Base-by-base conservation (phyloP, 2,888 invertebrate genomes). In the Caenorhabditis imperialis region DNA sequence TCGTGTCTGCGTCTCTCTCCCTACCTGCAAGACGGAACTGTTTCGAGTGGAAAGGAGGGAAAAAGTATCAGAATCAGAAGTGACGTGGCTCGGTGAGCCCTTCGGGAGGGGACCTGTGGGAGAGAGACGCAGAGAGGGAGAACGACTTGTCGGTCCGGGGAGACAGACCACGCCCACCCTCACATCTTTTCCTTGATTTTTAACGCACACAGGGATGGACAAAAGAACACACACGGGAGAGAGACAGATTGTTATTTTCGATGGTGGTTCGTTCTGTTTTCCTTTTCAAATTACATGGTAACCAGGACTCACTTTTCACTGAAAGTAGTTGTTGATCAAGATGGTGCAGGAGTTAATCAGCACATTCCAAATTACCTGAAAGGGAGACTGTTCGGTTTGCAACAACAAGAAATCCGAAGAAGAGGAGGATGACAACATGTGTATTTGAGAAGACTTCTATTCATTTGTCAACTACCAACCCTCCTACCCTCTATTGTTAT, bases 121-220 rank as follows among this genome's bases (percentile, higher is more conserved):
- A 65, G 73, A 73, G 73, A 73, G 73, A 73, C 62, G 62, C 63
- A 65, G 73, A 63, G 70, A 60, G 38, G 27, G 48, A 55, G 55
- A 50, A 53, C 33, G 61, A 54, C 25, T 18, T 55, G 22, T 16
- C 22, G 53, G 40, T 33, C 20, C n/a, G 18, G 38, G 7, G 44
- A 33, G 7, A 18, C n/a, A 62, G 51, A 38, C 67, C 67, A 69
- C 67, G 67, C 67, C 67, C 58, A n/a, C n/a, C 44, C 14, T 55
- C 47, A 50, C 48, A 37, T 27, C 27, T 53, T 63, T 37, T 44
- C 35, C 30, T 30, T 37, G 14, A 40, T 38, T 67, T 57, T 67
- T 33, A 22, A 8, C n/a, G 30, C n/a, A 61, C 30, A 50, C 12
- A 50, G 40, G 18, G 37, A 61, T 27, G n/a, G 30, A 27, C 20